phyloP scores from a whole-genome alignment of 2,113 vertebrate genomes.

The Neodontobutis hainanensis region DNA sequence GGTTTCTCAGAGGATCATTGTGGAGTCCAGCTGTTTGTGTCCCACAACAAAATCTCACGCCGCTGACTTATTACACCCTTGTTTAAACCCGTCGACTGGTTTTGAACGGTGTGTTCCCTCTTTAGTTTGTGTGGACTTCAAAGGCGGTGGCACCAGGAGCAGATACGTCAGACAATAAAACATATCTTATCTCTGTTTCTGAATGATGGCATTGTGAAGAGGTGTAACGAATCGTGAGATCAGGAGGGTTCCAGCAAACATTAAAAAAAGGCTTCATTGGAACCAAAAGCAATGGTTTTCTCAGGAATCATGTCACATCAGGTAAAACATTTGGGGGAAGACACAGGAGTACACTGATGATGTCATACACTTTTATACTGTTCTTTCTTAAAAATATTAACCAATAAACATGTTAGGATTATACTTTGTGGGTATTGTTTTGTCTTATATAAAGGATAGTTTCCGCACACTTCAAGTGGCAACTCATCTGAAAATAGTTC shows the following conservation, averaged over 20 bases:
- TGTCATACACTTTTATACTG: too few species aligned
- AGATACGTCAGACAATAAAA: conserved; percentile 10
- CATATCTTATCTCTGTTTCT: background rate
- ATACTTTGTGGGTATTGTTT: too few species aligned
- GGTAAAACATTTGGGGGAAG: background rate
- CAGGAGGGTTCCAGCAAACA: background rate
- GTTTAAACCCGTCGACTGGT: background rate
- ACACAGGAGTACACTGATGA: background rate
- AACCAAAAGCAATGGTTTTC: background rate
- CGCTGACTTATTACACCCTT: conserved; percentile 17
- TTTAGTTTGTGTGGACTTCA: background rate
- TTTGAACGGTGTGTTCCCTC: background rate
- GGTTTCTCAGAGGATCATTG: conserved; percentile 68
- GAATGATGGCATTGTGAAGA: conserved; percentile 29
- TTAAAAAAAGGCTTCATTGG: background rate
- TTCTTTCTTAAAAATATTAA: too few species aligned
- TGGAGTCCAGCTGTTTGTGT: conserved; percentile 57
- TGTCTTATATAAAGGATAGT: too few species aligned
- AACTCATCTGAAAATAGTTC: too few species aligned
- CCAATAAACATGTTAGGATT: too few species aligned
- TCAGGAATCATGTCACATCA: too few species aligned
- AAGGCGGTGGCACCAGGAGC: too few species aligned
- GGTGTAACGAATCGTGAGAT: conserved; percentile 12
- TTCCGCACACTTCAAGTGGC: too few species aligned
- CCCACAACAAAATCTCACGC: conserved; percentile 30